Base-by-base conservation (phyloP, 1,140 invertebrate species). In the Uloborus diversus region DNA sequence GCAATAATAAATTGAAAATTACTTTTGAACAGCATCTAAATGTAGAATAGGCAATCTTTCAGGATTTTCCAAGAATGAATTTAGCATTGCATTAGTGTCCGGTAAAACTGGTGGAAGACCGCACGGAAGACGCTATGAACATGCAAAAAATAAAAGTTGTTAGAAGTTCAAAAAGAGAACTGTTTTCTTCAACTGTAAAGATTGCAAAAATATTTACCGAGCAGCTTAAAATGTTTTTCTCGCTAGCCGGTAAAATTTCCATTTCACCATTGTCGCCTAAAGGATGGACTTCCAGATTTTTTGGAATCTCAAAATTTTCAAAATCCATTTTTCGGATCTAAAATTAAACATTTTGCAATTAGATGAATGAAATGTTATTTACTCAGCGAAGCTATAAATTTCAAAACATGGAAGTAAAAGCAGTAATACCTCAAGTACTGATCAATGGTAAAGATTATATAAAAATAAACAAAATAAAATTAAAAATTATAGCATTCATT, bases 21-120 rank as follows among this genome's bases (percentile, higher is more conserved):
- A 47, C 57, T 65, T 69, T 79, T 79, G 76, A 1, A 79, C 76
- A 20, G 51, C 64, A 79, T 79, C 76, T n/a, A 79, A 68, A 53
- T 79, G 51, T 35, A 79, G 49, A 47, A 79, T 61, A 17, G 76
- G 76, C n/a, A 79, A 27, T 61, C 69, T 59, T 25, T 79, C 76
- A 23, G 35, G 33, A 25, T 61, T 51, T 49, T 79, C 33, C 7
- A 79, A 33, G 30, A 79, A 79, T 0, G 76, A 79, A 30, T 79
- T 53, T 1, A 79, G 56, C 28, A 47, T 47, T n/a, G 20, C 35
- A 17, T 59, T 69, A 3, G 51, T 61, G 49, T 65, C 62, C 14
- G 76, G 51, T n/a, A 79, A 37, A 25, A 79, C 49, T 3, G 76
- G 76, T 9, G 76, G 76, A 32, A 79, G 62, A 3, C 76, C 76